These are phyloP conservation scores for Parnassius orleans DNA, from an alignment of 2,888 invertebrate species.

Conservation along the genomic window DNA sequence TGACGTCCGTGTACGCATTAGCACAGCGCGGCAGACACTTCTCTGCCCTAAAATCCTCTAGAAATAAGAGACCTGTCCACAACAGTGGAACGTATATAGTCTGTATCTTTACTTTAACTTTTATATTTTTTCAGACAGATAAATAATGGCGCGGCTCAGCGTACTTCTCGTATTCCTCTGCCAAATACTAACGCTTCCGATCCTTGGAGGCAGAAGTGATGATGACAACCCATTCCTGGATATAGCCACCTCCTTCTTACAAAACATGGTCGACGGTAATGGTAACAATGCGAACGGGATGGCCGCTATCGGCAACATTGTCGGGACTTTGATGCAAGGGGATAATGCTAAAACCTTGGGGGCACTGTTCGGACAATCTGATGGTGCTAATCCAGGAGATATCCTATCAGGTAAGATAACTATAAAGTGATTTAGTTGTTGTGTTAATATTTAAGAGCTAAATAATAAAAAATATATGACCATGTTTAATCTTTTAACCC, in stretches of 20 bases:
- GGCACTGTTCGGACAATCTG: constrained; percentile 55
- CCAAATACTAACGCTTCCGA: constrained; percentile 50
- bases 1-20: background rate
- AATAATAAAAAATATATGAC: no score
- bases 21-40: background rate
- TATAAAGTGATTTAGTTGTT: background rate
- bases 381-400: constrained; percentile 64
- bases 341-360: constrained; percentile 81
- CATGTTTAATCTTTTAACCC: no score
- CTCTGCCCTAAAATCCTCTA: background rate
- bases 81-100: background rate
- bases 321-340: constrained; percentile 85
- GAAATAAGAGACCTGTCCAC: background rate
- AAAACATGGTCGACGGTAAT: constrained; percentile 77
- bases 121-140: constrained; percentile 10
- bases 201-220: constrained; percentile 51
- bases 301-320: constrained; percentile 83
- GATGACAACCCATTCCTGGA: constrained; percentile 84
- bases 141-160: constrained; percentile 52
- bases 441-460: background rate
- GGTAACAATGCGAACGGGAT: constrained; percentile 62
- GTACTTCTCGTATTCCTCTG: constrained; percentile 47
- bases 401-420: constrained; percentile 65
- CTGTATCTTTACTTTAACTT: background rate
- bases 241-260: constrained; percentile 85